These are phyloP conservation scores for Euleptes europaea DNA, from an alignment of 2,113 vertebrate species.

Conservation along the genomic window DNA sequence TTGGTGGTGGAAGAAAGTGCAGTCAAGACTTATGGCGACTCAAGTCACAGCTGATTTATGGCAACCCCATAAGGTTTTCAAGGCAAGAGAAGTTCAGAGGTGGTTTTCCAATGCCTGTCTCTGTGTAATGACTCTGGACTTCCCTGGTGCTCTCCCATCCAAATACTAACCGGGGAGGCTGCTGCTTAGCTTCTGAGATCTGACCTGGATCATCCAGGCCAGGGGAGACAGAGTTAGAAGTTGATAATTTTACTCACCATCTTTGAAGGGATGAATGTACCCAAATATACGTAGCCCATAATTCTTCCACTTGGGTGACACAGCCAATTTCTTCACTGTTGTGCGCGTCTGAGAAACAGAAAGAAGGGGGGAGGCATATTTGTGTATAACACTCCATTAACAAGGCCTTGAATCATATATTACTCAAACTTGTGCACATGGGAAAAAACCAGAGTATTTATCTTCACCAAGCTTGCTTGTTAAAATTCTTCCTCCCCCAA, in stretches of 20 bases:
- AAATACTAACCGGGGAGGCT: too few species aligned
- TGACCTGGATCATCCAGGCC: too few species aligned
- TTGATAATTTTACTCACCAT: conserved; percentile 78
- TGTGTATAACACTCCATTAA: fast-evolving
- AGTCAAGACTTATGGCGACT: too few species aligned
- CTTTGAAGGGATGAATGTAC: conserved; percentile 94
- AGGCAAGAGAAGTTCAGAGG: too few species aligned
- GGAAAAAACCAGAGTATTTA: background rate
- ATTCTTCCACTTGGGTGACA: conserved; percentile 98
- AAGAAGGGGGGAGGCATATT: fast-evolving
- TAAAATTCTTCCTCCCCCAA: background rate
- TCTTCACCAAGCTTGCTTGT: background rate
- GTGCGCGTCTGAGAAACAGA: conserved; percentile 83
- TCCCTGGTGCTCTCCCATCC: too few species aligned
- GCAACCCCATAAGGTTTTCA: too few species aligned
- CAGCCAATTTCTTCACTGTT: conserved; percentile 91
- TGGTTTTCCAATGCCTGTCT: too few species aligned
- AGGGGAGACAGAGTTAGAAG: background rate
- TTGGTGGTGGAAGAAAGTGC: too few species aligned
- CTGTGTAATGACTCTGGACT: too few species aligned
- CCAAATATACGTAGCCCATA: conserved; percentile 96
- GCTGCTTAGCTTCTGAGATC: too few species aligned
- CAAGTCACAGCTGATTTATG: too few species aligned
- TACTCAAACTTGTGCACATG: background rate
- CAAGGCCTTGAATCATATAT: background rate